A percentile compares a stretch with the other conserved stretches of the same genome.
Evolutionary conservation across 2,113 vertebrate species (phyloP).

Genomic region (Microcebus jonahi): DNA sequence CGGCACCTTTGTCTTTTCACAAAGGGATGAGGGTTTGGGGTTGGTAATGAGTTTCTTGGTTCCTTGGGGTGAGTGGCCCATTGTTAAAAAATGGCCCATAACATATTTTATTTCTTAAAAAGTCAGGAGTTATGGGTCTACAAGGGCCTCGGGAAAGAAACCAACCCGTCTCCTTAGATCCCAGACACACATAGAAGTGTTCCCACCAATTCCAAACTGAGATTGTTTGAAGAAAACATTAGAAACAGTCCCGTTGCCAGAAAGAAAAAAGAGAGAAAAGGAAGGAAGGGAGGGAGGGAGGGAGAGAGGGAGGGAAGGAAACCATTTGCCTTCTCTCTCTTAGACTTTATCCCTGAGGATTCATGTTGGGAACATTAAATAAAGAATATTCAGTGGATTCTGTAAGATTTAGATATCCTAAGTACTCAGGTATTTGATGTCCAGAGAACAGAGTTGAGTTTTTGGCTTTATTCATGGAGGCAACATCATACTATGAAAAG

Average conservation of each 20-base stretch:
- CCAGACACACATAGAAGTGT: background rate
- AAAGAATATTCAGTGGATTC: background rate
- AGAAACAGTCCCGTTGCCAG: background rate
- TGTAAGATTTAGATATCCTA: background rate
- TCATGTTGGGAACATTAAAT: background rate
- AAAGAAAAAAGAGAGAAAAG: background rate
- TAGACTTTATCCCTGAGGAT: background rate
- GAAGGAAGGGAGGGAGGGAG: fast-evolving
- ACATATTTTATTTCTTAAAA: background rate
- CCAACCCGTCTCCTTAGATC: background rate
- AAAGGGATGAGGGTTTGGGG: background rate
- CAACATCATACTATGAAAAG: background rate
- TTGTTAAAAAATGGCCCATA: background rate
- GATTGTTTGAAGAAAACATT: background rate
- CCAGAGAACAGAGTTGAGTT: background rate
- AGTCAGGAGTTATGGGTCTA: background rate
- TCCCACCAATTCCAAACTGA: background rate
- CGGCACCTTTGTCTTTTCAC: background rate
- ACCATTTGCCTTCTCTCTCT: background rate
- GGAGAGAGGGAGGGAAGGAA: background rate
- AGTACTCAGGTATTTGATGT: background rate
- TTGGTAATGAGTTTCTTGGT: background rate
- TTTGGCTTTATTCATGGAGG: background rate
- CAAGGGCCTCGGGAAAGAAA: background rate
- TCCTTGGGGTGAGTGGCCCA: background rate